phyloP scores from a whole-genome alignment of 2,113 vertebrate genomes.

The Nannobrachium achirus region DNA sequence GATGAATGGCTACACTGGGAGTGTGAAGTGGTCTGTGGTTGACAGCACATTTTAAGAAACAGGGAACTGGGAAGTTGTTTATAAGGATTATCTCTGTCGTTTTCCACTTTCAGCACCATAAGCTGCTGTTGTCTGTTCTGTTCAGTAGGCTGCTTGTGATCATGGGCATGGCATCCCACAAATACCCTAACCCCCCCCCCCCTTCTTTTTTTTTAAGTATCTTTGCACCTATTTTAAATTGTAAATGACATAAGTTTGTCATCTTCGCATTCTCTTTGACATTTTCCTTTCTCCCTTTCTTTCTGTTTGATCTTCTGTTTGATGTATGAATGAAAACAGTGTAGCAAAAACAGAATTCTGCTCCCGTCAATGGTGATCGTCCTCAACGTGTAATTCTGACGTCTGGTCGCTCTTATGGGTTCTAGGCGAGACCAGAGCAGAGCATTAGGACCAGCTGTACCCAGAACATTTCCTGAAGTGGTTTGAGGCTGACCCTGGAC shows the following conservation, averaged over 20 bases:
- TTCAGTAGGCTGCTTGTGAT: neutral
- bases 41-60: slow-evolving; percentile 44
- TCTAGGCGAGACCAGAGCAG: slow-evolving; percentile 12
- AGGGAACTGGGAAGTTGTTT: slow-evolving; percentile 49
- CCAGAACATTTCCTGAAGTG: slow-evolving; percentile 46
- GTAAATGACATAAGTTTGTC: too few species aligned
- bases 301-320: neutral
- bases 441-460: slow-evolving; percentile 34
- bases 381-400: slow-evolving; percentile 7
- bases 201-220: too few species aligned
- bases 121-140: too few species aligned
- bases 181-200: too few species aligned
- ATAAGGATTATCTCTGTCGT: slow-evolving; percentile 28
- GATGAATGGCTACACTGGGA: slow-evolving; percentile 57
- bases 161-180: too few species aligned
- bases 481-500: slow-evolving; percentile 44
- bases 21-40: slow-evolving; percentile 37
- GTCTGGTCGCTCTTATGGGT: neutral
- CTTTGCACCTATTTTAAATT: too few species aligned
- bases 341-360: neutral
- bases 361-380: slow-evolving; percentile 7
- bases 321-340: too few species aligned
- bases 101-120: slow-evolving; percentile 13
- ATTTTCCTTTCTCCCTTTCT: neutral
- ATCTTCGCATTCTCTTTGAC: too few species aligned